Percentiles rank a stretch among this genome's conserved stretches.
Evolutionary conservation across 1,140 invertebrate genomes (phyloP).

Genomic region (Zaprionus lachaisei): DNA sequence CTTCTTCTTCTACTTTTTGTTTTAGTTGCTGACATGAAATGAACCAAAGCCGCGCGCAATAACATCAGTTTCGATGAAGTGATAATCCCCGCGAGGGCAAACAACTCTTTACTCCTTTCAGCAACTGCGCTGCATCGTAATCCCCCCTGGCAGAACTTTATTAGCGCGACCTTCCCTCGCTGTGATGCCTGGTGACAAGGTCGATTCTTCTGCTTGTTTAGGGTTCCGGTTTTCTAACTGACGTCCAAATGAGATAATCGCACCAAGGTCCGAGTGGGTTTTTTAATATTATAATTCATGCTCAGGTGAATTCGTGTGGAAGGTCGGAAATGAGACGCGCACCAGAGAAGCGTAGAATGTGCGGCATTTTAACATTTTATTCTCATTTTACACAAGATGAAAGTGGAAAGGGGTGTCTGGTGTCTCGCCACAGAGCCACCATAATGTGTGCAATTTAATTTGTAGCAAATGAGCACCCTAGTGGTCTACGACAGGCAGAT

Average conservation of each 20-base stretch:
- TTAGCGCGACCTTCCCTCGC: conserved; percentile 5
- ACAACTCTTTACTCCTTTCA: conserved; percentile 20
- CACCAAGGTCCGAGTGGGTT: conserved; percentile 8
- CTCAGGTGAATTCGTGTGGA: neutral
- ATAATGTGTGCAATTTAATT: conserved; percentile 4
- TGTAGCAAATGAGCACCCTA: neutral
- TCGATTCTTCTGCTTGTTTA: conserved; percentile 35
- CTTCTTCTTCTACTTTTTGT: neutral
- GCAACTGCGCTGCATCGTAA: conserved; percentile 22
- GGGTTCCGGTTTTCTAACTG: conserved; percentile 2
- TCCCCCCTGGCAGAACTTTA: conserved; percentile 25
- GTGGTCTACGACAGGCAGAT: neutral
- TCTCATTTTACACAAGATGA: neutral
- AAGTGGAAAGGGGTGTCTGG: neutral
- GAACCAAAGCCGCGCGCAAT: conserved; percentile 18
- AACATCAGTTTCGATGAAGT: conserved; percentile 46
- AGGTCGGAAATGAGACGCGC: conserved; percentile 3
- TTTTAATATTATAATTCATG: conserved; percentile 5
- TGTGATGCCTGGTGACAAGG: neutral
- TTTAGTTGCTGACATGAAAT: conserved; percentile 20
- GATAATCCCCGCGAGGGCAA: conserved; percentile 37
- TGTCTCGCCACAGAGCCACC: neutral
- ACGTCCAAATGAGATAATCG: conserved; percentile 28
- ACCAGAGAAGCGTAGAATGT: neutral
- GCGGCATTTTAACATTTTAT: neutral